These are phyloP conservation scores for Paragorgia papillata DNA, from an alignment of 92 coral and sea anemone species.

Conservation along the genomic window DNA sequence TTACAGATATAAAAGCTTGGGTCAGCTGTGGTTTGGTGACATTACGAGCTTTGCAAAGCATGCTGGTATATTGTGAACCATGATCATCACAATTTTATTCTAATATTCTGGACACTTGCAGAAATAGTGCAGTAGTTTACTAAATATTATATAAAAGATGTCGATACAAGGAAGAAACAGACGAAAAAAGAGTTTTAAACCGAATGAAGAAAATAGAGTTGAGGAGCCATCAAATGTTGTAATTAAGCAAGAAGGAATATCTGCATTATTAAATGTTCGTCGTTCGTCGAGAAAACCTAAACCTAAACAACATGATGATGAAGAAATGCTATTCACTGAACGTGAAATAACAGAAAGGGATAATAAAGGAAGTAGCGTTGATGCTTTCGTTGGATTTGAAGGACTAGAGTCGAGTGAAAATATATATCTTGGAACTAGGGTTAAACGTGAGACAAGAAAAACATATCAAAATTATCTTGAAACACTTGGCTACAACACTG, in stretches of 20 bases:
- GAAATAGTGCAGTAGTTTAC: neutral
- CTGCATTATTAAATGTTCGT: conserved; percentile 49
- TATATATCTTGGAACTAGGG: conserved; percentile 24
- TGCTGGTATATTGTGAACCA: too few species aligned
- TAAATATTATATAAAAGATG: neutral
- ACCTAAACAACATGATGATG: conserved; percentile 80
- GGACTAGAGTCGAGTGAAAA: neutral
- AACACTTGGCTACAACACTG: conserved; percentile 42
- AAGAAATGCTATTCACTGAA: conserved; percentile 48
- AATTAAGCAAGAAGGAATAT: neutral
- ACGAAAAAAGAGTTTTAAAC: conserved; percentile 35
- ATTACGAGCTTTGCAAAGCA: too few species aligned
- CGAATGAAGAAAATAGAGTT: neutral
- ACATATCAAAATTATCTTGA: conserved; percentile 73
- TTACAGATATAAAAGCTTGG: too few species aligned
- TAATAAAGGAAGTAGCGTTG: neutral
- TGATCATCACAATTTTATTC: too few species aligned
- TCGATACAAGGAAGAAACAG: conserved; percentile 24
- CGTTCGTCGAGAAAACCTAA: conserved; percentile 96
- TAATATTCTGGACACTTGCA: too few species aligned
- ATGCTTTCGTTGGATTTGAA: neutral
- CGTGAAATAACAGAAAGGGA: neutral
- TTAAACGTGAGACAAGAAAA: conserved; percentile 73
- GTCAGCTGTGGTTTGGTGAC: too few species aligned
- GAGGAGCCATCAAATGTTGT: conserved; percentile 7